Evolutionary conservation across 2,888 invertebrate genomes (phyloP), one percentile per base, ranked within the genome.

Genomic region (Thereva nobilitata): DNA sequence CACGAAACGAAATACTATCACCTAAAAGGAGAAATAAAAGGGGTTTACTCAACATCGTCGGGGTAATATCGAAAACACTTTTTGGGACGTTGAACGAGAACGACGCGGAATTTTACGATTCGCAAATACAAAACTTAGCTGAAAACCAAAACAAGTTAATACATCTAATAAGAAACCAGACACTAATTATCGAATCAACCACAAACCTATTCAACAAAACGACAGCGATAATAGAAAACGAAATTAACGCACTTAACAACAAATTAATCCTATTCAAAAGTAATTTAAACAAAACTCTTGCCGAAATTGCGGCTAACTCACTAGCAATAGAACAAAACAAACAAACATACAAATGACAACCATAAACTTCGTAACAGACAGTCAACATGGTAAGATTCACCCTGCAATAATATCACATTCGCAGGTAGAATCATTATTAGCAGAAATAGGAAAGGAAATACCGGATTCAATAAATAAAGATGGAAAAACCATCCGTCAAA

Each of bases 81-180:
- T 63, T 64, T 7, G 67, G 67, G 38, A 54, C 54, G 2, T 8
- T 47, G 8, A 61, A 61, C 45, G 47, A 44, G 1, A 47, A 63
- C 7, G 71, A 71, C 61, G 68, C 69, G 1, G 61, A 63, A 34
- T 67, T 68, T 44, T 70, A 65, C 49, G 42, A 70, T 7, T 10
- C 67, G 23, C 67, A 68, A 3, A 72, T 73, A 42, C 65, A 70
- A 8, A 44, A 67, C 8, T 38, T 72, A 5, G 45, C 66, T 41
- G 53, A 61, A 9, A 65, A 70, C 41, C 70, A 72, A 42, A 54
- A 70, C 12, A 61, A 71, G 49, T 37, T 68, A 5, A 37, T 47
- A 8, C 53, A 66, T 37, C 45, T 73, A 63, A 47, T 72, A 44
- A 70, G 71, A 67, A 50, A 70, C 53, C 72, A 73, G 65, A 66